A percentile compares a stretch with the other conserved stretches of the same genome.
These are phyloP conservation scores for Anas capensis DNA, from an alignment of 2,797 vertebrate genomes.

Conservation along the genomic window DNA sequence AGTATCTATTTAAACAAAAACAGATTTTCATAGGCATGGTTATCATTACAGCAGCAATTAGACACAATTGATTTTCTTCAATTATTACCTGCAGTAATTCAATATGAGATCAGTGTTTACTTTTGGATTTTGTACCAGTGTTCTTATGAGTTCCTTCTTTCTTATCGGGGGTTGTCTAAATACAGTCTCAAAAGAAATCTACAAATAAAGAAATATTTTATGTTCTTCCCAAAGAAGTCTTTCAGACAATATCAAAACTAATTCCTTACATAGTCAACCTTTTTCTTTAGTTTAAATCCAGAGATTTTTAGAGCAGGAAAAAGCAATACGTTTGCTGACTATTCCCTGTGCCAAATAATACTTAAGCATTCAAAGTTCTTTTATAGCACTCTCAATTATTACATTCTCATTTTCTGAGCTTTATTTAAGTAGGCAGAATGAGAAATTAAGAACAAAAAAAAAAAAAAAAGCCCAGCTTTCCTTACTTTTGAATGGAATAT, in stretches of 20 bases:
- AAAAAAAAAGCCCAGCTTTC: neutral
- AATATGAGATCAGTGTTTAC: constrained; percentile 89
- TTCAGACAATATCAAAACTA: neutral
- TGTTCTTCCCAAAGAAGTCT: neutral
- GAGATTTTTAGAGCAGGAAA: neutral
- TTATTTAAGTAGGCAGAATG: neutral
- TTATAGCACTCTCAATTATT: neutral
- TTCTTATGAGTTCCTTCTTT: constrained; percentile 89
- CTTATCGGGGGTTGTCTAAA: constrained; percentile 87
- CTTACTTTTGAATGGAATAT: neutral
- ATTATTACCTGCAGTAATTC: constrained; percentile 90
- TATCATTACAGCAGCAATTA: neutral
- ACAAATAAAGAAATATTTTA: constrained; percentile 28
- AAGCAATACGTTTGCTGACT: neutral
- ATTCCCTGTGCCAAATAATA: neutral
- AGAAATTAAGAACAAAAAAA: neutral
- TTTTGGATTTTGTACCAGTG: constrained; percentile 87
- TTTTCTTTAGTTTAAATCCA: neutral
- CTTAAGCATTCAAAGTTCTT: neutral
- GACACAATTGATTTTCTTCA: neutral
- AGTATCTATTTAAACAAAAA: neutral
- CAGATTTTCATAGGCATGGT: neutral
- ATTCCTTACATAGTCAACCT: neutral
- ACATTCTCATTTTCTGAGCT: neutral
- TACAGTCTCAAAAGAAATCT: constrained; percentile 95